A percentile compares a stretch with the other conserved stretches of the same genome.
Conservation (phyloP, 2,888 invertebrate genomes). For the Apoda limacodes region DNA sequence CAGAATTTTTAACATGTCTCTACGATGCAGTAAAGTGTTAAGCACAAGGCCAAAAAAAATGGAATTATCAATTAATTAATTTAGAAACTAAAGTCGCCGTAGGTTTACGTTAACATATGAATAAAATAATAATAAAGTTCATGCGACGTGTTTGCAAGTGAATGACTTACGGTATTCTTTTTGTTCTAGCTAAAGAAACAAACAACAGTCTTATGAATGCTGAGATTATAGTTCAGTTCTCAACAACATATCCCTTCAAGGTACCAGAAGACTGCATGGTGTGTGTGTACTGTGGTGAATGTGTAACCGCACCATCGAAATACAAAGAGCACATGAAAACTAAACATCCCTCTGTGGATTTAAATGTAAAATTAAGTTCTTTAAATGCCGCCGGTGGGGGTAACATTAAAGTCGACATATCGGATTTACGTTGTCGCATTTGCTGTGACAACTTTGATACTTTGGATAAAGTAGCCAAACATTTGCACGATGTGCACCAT, state of each 20-base stretch:
- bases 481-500: conserved; percentile 28
- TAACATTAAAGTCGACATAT: conserved; percentile 46
- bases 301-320: conserved; percentile 28
- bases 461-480: conserved; percentile 25
- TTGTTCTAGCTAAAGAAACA: conserved; percentile 61
- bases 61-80: no score
- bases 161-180: conserved; percentile 56
- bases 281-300: conserved; percentile 45
- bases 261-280: conserved; percentile 39
- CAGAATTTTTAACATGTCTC: no score
- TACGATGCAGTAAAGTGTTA: no score
- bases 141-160: no score
- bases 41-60: no score
- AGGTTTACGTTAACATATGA: no score
- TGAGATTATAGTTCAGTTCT: conserved; percentile 38
- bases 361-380: conserved; percentile 39
- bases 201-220: conserved; percentile 54
- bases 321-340: conserved; percentile 39
- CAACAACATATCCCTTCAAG: conserved; percentile 47
- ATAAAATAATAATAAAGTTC: no score
- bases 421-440: conserved; percentile 35
- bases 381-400: conserved; percentile 44
- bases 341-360: conserved; percentile 31
- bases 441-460: conserved; percentile 28
- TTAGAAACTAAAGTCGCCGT: no score